phyloP scores from a whole-genome alignment of 1,140 invertebrate genomes.

The Himalopsyche phryganea region DNA sequence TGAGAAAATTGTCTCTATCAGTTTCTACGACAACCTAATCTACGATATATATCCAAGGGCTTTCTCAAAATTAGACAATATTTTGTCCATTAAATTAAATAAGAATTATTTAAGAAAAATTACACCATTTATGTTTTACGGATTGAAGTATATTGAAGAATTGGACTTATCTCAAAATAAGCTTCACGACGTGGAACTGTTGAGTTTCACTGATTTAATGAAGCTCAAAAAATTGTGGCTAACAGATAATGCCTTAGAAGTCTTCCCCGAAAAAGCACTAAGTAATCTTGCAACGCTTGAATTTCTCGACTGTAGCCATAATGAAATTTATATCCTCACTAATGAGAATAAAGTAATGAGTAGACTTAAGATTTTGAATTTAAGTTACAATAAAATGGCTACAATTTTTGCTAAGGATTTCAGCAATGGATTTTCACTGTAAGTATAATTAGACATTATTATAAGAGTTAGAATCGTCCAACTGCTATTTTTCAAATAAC shows the following conservation, averaged over 20 bases:
- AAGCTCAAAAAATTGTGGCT: slow-evolving; percentile 42
- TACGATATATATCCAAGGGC: slow-evolving; percentile 46
- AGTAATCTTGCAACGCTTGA: slow-evolving; percentile 39
- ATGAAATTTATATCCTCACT: slow-evolving; percentile 42
- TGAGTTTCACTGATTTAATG: slow-evolving; percentile 42
- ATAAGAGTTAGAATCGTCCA: too few species aligned
- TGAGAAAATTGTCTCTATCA: slow-evolving; percentile 41
- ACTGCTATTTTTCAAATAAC: background rate
- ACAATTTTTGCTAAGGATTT: too few species aligned
- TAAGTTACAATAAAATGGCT: slow-evolving; percentile 19
- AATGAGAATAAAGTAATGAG: slow-evolving; percentile 26
- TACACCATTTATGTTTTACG: slow-evolving; percentile 45
- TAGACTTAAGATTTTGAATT: slow-evolving; percentile 1
- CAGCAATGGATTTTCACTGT: too few species aligned
- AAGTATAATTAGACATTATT: too few species aligned
- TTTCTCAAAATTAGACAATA: slow-evolving; percentile 41
- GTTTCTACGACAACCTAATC: slow-evolving; percentile 45
- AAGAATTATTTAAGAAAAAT: slow-evolving; percentile 44
- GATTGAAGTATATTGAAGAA: slow-evolving; percentile 41
- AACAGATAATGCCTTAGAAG: slow-evolving; percentile 42
- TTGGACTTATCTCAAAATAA: slow-evolving; percentile 56
- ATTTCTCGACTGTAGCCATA: slow-evolving; percentile 46
- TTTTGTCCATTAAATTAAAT: slow-evolving; percentile 42
- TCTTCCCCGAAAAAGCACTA: slow-evolving; percentile 42
- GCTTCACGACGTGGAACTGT: slow-evolving; percentile 40